These are phyloP conservation scores for Sympetrum striolatum DNA, from an alignment of 2,888 invertebrate species.

Conservation along the genomic window DNA sequence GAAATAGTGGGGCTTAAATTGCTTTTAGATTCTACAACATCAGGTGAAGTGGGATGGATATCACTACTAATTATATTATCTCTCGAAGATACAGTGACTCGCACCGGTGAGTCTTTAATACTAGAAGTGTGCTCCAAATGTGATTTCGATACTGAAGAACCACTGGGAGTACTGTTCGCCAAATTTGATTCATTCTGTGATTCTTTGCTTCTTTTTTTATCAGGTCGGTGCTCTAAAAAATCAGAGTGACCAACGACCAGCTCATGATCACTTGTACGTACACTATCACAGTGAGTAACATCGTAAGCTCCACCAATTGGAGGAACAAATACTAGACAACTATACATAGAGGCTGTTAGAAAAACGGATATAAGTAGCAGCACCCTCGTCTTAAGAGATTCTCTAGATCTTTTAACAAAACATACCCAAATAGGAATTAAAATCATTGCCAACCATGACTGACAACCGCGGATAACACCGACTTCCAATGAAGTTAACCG, in stretches of 20 bases:
- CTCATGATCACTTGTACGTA: conserved; percentile 6
- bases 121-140: background rate
- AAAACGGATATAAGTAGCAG: conserved; percentile 35
- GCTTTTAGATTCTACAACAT: background rate
- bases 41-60: background rate
- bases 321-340: conserved; percentile 45
- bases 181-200: background rate
- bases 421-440: conserved; percentile 39
- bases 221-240: background rate
- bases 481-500: conserved; percentile 45
- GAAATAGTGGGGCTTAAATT: background rate
- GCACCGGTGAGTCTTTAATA: background rate
- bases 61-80: background rate
- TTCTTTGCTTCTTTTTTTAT: background rate
- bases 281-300: conserved; percentile 44
- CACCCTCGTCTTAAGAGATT: conserved; percentile 33
- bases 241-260: background rate
- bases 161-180: background rate
- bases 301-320: conserved; percentile 40
- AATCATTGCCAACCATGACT: conserved; percentile 43
- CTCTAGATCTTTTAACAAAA: background rate
- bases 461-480: conserved; percentile 47
- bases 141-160: background rate
- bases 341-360: conserved; percentile 34
- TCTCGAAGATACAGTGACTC: background rate